Evolutionary conservation across 2,888 invertebrate genomes (phyloP).

Genomic region (Rhopalosiphum nymphaeae): DNA sequence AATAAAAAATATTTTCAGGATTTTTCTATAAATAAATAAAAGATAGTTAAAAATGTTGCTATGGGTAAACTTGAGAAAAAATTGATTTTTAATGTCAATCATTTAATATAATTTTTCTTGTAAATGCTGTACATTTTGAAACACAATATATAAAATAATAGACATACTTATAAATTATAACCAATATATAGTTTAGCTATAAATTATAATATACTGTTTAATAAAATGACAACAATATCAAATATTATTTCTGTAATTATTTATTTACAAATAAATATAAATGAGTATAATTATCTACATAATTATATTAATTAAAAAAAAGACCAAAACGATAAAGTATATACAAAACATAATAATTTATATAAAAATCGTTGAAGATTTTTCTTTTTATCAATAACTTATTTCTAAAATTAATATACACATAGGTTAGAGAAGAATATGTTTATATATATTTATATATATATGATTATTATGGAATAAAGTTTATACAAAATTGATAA

Average conservation of each 20-base stretch:
- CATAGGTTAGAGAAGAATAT: slow-evolving; percentile 59
- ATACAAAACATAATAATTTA: slow-evolving; percentile 54
- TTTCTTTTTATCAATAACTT: slow-evolving; percentile 35
- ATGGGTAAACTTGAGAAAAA: background rate
- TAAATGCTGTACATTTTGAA: background rate
- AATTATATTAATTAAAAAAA: slow-evolving; percentile 60
- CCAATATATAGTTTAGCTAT: background rate
- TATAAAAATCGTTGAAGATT: slow-evolving; percentile 14
- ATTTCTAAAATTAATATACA: slow-evolving; percentile 42
- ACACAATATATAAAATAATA: background rate
- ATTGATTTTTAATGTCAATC: background rate
- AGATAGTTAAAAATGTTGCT: background rate
- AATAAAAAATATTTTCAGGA: too few species aligned
- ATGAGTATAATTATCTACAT: slow-evolving; percentile 64
- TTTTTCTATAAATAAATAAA: too few species aligned
- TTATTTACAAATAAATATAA: slow-evolving; percentile 65
- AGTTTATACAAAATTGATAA: slow-evolving; percentile 55
- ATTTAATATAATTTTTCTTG: background rate
- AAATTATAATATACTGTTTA: background rate
- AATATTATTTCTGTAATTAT: slow-evolving; percentile 60
- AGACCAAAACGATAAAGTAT: slow-evolving; percentile 61
- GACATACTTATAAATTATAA: background rate
- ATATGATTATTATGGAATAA: slow-evolving; percentile 56
- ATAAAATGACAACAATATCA: slow-evolving; percentile 41
- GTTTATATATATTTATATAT: slow-evolving; percentile 44